Conservation (phyloP, 92 coral and sea anemone species). For the Umimayanthus kanabou region DNA sequence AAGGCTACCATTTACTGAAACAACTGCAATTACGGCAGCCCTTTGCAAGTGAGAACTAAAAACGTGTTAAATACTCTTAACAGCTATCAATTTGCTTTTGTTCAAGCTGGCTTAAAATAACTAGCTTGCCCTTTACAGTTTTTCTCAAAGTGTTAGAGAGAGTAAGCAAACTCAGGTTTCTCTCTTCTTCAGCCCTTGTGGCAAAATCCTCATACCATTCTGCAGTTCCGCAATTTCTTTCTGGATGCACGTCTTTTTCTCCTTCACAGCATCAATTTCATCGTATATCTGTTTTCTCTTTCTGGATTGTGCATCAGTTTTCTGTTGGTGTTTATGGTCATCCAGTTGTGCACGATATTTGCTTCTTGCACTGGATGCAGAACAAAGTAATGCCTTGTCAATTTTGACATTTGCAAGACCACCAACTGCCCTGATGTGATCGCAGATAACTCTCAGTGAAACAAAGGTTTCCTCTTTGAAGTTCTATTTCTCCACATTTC, state of each 20-base stretch:
- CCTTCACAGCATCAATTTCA: conserved; percentile 19
- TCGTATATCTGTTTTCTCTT: conserved; percentile 17
- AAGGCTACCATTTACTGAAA: too few species aligned
- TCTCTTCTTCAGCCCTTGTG: too few species aligned
- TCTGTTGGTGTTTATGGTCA: conserved; percentile 28
- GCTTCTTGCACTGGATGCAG: too few species aligned
- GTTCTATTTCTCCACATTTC: neutral
- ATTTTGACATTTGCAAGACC: too few species aligned
- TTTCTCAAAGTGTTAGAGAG: conserved; percentile 17
- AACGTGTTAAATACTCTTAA: too few species aligned
- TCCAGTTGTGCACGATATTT: conserved; percentile 1
- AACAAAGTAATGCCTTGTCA: too few species aligned
- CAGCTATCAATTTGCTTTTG: conserved; percentile 8
- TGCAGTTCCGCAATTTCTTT: too few species aligned
- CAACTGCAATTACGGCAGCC: too few species aligned
- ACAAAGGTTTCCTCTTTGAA: conserved; percentile 10
- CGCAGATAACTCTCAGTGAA: conserved; percentile 21
- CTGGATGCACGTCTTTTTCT: conserved; percentile 10
- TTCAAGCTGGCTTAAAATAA: too few species aligned
- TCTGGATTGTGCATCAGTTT: conserved; percentile 19
- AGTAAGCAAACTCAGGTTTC: neutral
- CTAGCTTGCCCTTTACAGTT: neutral
- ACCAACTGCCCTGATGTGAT: neutral
- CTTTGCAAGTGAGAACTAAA: too few species aligned
- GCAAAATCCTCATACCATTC: too few species aligned